Evolutionary conservation across 2,113 vertebrate species (phyloP).

Genomic region (Oostethus manadensis): DNA sequence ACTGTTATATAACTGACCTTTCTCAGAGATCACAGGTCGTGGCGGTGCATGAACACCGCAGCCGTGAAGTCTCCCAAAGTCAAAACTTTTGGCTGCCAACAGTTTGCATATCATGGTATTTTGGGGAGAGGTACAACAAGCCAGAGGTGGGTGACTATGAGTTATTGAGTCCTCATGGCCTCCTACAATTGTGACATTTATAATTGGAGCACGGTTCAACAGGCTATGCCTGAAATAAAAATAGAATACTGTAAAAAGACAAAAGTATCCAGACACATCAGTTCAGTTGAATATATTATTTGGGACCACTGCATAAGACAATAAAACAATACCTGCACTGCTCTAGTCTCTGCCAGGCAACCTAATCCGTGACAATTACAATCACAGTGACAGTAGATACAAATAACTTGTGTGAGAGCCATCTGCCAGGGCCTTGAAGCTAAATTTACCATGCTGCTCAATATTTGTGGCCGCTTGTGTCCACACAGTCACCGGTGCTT

Average conservation of each 20-base stretch:
- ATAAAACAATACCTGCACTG: too few relatives aligned
- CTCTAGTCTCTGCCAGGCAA: too few relatives aligned
- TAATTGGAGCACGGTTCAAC: not conserved
- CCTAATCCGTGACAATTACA: too few relatives aligned
- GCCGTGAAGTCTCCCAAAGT: conserved; percentile 27
- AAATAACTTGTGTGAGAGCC: too few relatives aligned
- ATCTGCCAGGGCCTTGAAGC: too few relatives aligned
- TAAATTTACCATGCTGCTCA: too few relatives aligned
- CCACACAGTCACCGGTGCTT: too few relatives aligned
- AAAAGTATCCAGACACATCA: not conserved
- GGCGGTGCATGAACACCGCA: conserved; percentile 18
- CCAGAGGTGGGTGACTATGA: not conserved
- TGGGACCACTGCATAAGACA: too few relatives aligned
- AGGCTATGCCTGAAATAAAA: too few relatives aligned
- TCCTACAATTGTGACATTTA: not conserved
- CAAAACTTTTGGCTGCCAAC: conserved; percentile 11
- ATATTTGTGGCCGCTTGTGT: too few relatives aligned
- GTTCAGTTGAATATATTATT: too few relatives aligned
- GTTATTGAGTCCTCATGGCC: not conserved
- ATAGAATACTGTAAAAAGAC: not conserved
- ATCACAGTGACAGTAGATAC: too few relatives aligned
- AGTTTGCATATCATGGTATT: conserved; percentile 11
- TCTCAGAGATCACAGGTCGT: conserved; percentile 44
- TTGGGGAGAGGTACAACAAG: not conserved
- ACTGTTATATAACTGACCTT: conserved; percentile 37